Base-by-base conservation (phyloP, 2,113 vertebrate species). In the Lipophrys pholis region DNA sequence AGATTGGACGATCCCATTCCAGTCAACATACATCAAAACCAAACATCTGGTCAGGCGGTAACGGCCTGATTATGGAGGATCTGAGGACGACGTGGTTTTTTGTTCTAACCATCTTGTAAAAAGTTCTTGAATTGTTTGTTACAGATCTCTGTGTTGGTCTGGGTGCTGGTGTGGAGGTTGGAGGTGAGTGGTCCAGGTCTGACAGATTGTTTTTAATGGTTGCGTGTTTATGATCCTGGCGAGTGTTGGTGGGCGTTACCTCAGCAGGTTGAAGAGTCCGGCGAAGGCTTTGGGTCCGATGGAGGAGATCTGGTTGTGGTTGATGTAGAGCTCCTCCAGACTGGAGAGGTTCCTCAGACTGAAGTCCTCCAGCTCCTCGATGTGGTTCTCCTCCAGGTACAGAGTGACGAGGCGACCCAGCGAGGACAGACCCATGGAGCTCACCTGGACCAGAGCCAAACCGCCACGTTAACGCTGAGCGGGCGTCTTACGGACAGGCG, bases 321-420 rank as follows among this genome's bases (percentile, higher is more conserved):
- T 95, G 41, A 95, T 93, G 86, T 95, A 95, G 30, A 95, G 91
- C 65, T 95, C 94, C 76, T 95, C 94, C 49, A 95, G 86, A 6
- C 89, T 94, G 48, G 81, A 85, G 10, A 95, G 87, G 76, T 94
- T 94, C 73, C 80, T 91, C 76, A 95, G 80, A 55, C 93, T 81
- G 61, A 80, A 91, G 84, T 95, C 94, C 21, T 93, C 91, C 56
- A 95, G 50, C 66, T 92, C 93, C 60, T 92, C 90, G 6, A 95
- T 91, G 53, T 83, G 92, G 81, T 95, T 95, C 84, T 95, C 95
- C 82, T 95, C 95, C 41, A 95, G 80, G 87, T 95, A 95, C 60
- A 95, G 90, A 6, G 95, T 95, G 50, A 95, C 93, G 64, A 95
- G 83, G 54, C 61, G 91, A 6, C 75, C 86, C 62, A 94, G 90